Conservation (phyloP, 2,888 invertebrate genomes). For the Lissonota sp. region DNA sequence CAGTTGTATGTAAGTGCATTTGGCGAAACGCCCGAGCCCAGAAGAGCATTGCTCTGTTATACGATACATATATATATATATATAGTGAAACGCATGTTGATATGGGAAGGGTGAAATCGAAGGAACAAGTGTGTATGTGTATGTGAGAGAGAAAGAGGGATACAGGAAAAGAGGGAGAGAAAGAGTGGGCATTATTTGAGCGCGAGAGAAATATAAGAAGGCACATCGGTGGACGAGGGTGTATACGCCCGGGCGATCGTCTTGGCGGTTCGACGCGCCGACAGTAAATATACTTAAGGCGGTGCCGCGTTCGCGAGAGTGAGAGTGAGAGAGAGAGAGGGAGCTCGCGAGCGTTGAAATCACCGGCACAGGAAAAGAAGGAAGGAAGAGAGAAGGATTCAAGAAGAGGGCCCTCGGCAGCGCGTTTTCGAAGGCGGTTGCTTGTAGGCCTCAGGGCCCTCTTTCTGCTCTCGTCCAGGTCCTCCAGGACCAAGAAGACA, state of each 20-base stretch:
- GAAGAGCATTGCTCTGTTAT: conserved; percentile 62
- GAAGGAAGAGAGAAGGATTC: conserved; percentile 35
- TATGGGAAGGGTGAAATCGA: conserved; percentile 34
- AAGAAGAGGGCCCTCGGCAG: conserved; percentile 52
- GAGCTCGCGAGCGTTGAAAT: conserved; percentile 39
- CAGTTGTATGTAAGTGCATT: conserved; percentile 62
- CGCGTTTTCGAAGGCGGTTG: conserved; percentile 52
- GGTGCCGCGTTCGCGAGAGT: conserved; percentile 71
- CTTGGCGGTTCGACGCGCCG: conserved; percentile 67
- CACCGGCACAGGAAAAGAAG: conserved; percentile 43
- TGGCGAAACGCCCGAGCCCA: conserved; percentile 49
- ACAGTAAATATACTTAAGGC: conserved; percentile 80
- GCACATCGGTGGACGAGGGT: conserved; percentile 57
- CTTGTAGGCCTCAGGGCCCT: conserved; percentile 47
- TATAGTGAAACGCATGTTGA: conserved; percentile 24
- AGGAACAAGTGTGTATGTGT: conserved; percentile 32
- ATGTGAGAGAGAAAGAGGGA: conserved; percentile 40
- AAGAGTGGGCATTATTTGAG: conserved; percentile 63
- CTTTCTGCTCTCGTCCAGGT: conserved; percentile 22
- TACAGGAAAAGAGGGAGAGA: conserved; percentile 33
- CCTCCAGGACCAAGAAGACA: conserved; percentile 42
- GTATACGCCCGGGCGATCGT: conserved; percentile 62
- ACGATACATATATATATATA: conserved; percentile 16
- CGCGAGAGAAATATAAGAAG: conserved; percentile 62
- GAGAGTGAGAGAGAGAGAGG: conserved; percentile 1